A percentile compares a stretch with the other conserved stretches of the same genome.
Conservation (phyloP, 2,888 invertebrate species). For the Cacoxenus indagator region DNA sequence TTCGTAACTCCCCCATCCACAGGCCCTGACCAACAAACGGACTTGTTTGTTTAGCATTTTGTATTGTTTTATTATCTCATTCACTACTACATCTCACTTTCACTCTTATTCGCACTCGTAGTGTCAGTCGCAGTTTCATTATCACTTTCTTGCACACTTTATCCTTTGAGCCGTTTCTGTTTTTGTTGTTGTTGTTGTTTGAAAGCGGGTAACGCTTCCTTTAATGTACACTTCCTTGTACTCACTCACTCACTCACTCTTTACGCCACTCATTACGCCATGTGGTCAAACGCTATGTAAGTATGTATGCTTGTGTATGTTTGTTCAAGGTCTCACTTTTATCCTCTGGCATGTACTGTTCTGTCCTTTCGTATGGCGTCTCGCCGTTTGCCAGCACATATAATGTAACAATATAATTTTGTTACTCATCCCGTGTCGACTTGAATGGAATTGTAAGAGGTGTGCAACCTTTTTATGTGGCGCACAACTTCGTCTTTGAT, state of each 20-base stretch:
- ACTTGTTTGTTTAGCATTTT: no score
- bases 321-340: not conserved
- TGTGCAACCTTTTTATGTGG: not conserved
- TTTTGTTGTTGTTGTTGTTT: not conserved
- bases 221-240: no score
- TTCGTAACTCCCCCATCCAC: no score
- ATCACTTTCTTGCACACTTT: no score
- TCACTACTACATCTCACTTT: no score
- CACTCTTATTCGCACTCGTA: no score
- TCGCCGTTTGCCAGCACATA: not conserved
- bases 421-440: not conserved
- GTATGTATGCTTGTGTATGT: slow-evolving; percentile 41
- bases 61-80: no score
- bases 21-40: no score
- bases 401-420: not conserved
- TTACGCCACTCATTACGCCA: slow-evolving; percentile 47
- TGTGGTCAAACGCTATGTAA: slow-evolving; percentile 58
- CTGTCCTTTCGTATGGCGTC: not conserved
- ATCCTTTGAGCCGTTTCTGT: no score
- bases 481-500: not conserved
- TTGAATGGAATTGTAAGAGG: not conserved
- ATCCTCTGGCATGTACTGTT: not conserved
- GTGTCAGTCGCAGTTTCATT: no score
- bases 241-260: not conserved
- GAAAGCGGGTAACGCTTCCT: no score